phyloP scores from a whole-genome alignment of 1,140 invertebrate genomes.

The Scylla paramamosain region DNA sequence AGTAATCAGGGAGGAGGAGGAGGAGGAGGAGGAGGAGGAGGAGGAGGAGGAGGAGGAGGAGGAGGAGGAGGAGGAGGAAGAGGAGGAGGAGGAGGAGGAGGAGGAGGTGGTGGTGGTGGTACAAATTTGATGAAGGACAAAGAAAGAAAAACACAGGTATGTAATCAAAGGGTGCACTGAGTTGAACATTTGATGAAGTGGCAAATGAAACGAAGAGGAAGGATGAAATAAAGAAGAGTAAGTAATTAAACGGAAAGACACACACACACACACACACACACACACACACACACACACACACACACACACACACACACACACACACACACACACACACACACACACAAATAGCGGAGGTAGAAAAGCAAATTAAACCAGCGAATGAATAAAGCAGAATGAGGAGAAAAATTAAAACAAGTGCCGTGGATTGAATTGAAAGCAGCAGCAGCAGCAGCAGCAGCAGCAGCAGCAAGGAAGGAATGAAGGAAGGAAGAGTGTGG shows the following conservation, averaged over 20 bases:
- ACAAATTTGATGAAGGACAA: too few species aligned
- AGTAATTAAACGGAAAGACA: too few species aligned
- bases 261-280: too few species aligned
- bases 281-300: too few species aligned
- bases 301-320: too few species aligned
- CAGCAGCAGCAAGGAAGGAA: not conserved
- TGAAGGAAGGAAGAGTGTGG: not conserved
- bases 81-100: not conserved
- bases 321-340: too few species aligned
- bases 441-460: too few species aligned
- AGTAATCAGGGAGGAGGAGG: not conserved
- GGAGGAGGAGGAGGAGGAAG: not conserved
- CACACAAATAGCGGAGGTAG: not conserved
- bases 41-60: not conserved
- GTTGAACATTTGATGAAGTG: too few species aligned
- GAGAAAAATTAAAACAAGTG: not conserved
- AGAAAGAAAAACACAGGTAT: too few species aligned
- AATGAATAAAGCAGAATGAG: not conserved
- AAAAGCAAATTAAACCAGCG: not conserved
- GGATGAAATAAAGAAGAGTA: not conserved
- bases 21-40: not conserved
- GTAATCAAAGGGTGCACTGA: too few species aligned
- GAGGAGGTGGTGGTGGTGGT: too few species aligned
- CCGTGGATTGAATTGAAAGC: too few species aligned
- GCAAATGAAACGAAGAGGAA: not conserved